phyloP scores from a whole-genome alignment of 1,140 invertebrate species.

The Babylonia areolata region DNA sequence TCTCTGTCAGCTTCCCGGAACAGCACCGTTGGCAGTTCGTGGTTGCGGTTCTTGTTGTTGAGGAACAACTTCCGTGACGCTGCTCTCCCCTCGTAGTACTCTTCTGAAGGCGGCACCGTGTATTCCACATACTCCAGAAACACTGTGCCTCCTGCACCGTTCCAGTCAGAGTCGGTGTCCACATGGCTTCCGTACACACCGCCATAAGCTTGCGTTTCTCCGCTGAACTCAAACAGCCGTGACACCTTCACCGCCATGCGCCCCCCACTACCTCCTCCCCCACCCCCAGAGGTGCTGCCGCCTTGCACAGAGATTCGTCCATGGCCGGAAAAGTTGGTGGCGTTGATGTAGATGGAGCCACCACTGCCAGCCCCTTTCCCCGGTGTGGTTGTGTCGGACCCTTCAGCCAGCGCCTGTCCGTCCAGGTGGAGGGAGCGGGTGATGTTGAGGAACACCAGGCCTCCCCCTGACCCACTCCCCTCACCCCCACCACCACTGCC shows the following conservation, averaged over 20 bases:
- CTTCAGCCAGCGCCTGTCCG: conserved; percentile 55
- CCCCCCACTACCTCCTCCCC: conserved; percentile 62
- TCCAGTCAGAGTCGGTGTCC: conserved; percentile 44
- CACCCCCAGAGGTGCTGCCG: conserved; percentile 32
- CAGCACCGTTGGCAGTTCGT: conserved; percentile 57
- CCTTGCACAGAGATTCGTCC: conserved; percentile 55
- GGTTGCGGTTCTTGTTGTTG: conserved; percentile 67
- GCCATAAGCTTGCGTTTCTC: conserved; percentile 56
- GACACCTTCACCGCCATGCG: conserved; percentile 59
- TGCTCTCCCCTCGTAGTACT: conserved; percentile 45
- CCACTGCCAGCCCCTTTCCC: conserved; percentile 65
- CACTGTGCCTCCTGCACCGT: conserved; percentile 62
- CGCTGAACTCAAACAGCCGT: conserved; percentile 59
- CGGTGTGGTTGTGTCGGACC: conserved; percentile 44
- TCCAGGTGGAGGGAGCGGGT: conserved; percentile 58
- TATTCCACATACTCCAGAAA: conserved; percentile 56
- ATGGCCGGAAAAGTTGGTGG: conserved; percentile 65
- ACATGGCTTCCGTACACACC: conserved; percentile 47
- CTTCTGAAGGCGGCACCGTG: conserved; percentile 48
- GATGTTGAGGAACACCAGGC: conserved; percentile 57
- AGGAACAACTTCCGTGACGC: conserved; percentile 55
- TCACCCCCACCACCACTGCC: conserved; percentile 61
- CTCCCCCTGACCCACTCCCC: conserved; percentile 56
- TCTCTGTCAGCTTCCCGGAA: conserved; percentile 49
- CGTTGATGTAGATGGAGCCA: conserved; percentile 59